phyloP scores from a whole-genome alignment of 2,113 vertebrate species.

The Oenanthe oenanthe region DNA sequence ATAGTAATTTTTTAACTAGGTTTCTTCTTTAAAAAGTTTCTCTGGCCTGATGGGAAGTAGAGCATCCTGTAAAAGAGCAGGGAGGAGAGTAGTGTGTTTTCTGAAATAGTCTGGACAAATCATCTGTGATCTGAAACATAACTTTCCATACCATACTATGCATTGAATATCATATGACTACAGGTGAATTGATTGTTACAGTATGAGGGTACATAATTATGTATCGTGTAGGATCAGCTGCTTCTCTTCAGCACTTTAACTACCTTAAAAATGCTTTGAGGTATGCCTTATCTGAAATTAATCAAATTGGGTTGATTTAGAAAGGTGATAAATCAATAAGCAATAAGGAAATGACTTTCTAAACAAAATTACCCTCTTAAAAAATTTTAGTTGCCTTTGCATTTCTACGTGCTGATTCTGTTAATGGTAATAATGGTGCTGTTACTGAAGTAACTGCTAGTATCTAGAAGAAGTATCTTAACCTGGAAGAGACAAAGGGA shows the following conservation, averaged over 20 bases:
- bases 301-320: not conserved
- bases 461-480: not conserved
- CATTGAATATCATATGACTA: not conserved
- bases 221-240: not conserved
- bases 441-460: not conserved
- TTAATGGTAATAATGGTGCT: not conserved
- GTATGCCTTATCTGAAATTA: not conserved
- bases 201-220: not conserved
- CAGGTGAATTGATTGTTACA: not conserved
- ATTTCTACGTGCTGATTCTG: not conserved
- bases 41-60: not conserved
- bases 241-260: not conserved
- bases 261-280: not conserved
- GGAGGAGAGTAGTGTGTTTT: not conserved
- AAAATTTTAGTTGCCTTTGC: not conserved
- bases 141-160: not conserved
- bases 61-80: not conserved
- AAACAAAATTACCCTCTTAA: not conserved
- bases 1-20: not conserved
- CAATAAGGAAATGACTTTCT: not conserved
- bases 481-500: not conserved
- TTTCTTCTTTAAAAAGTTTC: not conserved
- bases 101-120: not conserved
- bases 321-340: not conserved
- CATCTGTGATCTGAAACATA: not conserved